Evolutionary conservation across 2,113 vertebrate species (phyloP).

Genomic region (Nanorana parkeri): DNA sequence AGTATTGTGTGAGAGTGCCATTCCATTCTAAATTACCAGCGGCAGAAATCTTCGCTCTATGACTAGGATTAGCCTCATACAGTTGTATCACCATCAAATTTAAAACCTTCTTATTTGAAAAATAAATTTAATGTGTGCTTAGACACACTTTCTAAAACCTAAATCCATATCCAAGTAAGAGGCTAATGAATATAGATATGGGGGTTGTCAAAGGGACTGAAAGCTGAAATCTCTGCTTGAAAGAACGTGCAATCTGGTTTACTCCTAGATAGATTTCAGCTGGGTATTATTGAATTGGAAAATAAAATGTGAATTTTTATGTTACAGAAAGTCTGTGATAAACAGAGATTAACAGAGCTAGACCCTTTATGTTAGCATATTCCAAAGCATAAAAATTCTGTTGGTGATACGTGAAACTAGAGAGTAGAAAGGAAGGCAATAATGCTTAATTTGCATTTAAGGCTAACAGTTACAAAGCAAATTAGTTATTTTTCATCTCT

Average conservation of each 20-base stretch:
- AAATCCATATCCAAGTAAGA: conserved; percentile 41
- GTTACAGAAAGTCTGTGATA: too few species aligned
- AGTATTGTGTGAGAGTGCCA: conserved; percentile 39
- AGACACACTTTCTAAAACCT: conserved; percentile 44
- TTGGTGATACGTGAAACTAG: too few species aligned
- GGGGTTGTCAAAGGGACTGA: conserved; percentile 2
- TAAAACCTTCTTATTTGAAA: conserved; percentile 39
- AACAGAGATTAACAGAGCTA: background rate
- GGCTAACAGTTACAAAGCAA: too few species aligned
- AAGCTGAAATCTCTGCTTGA: background rate
- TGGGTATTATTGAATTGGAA: background rate
- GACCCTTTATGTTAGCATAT: background rate
- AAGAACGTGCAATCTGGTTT: conserved; percentile 18
- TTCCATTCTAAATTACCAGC: conserved; percentile 16
- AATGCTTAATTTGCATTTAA: too few species aligned
- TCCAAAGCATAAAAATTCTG: background rate
- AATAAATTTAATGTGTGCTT: conserved; percentile 49
- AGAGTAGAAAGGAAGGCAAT: too few species aligned
- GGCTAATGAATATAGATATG: conserved; percentile 39
- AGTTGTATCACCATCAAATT: conserved; percentile 32
- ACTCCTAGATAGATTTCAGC: background rate
- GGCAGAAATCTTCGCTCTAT: conserved; percentile 22
- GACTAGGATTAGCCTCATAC: conserved; percentile 25
- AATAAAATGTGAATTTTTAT: background rate
- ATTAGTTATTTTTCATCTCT: too few species aligned